Percentiles rank a stretch among this genome's conserved stretches.
phyloP scores from a whole-genome alignment of 1,140 invertebrate species.

The Tetranychus urticae region DNA sequence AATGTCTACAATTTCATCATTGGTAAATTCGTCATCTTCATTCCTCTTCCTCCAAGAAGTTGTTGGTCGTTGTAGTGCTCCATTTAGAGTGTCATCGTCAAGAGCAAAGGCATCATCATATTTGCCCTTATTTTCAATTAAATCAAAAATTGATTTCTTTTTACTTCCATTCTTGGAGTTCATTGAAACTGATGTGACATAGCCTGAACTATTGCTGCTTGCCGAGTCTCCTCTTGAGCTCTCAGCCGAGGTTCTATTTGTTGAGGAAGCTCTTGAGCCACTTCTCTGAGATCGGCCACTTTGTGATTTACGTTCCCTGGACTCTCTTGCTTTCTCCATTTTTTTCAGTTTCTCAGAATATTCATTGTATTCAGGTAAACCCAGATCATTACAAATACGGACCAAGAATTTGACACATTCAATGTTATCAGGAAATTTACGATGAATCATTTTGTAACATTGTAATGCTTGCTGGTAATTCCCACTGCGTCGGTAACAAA shows the following conservation, averaged over 20 bases:
- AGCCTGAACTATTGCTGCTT: conserved; percentile 6
- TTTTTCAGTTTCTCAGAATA: conserved; percentile 56
- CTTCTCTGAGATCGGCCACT: background rate
- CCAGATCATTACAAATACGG: conserved; percentile 51
- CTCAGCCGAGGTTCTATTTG: background rate
- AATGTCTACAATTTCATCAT: conserved; percentile 8
- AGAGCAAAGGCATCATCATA: background rate
- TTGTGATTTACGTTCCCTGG: conserved; percentile 22
- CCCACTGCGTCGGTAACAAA: conserved; percentile 52
- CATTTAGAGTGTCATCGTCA: background rate
- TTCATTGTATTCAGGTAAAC: conserved; percentile 22
- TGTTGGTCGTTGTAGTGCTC: conserved; percentile 1
- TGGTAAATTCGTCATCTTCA: conserved; percentile 5
- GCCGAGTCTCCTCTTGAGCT: conserved; percentile 6
- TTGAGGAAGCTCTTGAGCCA: background rate
- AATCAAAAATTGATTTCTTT: background rate
- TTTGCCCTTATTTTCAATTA: background rate
- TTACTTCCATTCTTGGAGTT: background rate
- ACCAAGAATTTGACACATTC: conserved; percentile 66
- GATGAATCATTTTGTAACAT: conserved; percentile 50
- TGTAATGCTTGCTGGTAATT: conserved; percentile 57
- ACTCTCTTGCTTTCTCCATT: conserved; percentile 50
- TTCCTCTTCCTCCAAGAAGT: conserved; percentile 7
- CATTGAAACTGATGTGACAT: conserved; percentile 1
- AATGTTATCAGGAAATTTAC: conserved; percentile 55